Base-by-base conservation (phyloP, 30 jellyfish, hydroid and myxozoan genomes). In the Rhopilema esculentum region DNA sequence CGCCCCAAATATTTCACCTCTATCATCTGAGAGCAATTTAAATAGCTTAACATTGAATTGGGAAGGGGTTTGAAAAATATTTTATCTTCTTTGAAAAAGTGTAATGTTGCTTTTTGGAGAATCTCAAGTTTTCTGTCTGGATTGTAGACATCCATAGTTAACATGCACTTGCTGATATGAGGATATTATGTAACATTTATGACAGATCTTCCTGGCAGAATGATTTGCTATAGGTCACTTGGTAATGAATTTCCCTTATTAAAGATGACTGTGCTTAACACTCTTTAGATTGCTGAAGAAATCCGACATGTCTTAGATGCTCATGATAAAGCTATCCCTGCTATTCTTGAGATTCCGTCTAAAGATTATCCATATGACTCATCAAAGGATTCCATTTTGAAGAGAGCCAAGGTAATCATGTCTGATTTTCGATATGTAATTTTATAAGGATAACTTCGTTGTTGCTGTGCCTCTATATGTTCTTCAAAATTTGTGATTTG, bases 341-440 rank as follows among this genome's bases (percentile, higher is more conserved):
- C 99, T 0, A 94, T 96, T 65, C 95, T 96, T 9, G 99, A 96
- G 69, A 96, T 96, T 52, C 99, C 99, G 0, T 89, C 98, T 19
- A 96, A 96, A 72, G 99, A 96, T 75, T 90, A 53, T 75, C 99
- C 99, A 0, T 96, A 96, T 73, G 99, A 96, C 88, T 75, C 99
- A 12, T 91, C 99, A 1, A 96, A 96, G 68, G 99, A 96, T 75
- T 92, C 99, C 0, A 92, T 96, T 21, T 66, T 96, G 77, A 96
- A 92, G 72, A 79, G 99, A 68, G 99, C 98, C 25, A 96, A 89
- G 97, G 99, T 96, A 40, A 2, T 40, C 57, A 2, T 40, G 57
- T 2, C 6, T 40, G 12, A 2, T 40, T 12, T 2, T 40, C 12
- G 9, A 40, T 40, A 12, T 2, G 57, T 2, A 40, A 40, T 40